These are phyloP conservation scores for Hirundo rustica DNA, from an alignment of 2,797 vertebrate genomes.

Conservation along the genomic window DNA sequence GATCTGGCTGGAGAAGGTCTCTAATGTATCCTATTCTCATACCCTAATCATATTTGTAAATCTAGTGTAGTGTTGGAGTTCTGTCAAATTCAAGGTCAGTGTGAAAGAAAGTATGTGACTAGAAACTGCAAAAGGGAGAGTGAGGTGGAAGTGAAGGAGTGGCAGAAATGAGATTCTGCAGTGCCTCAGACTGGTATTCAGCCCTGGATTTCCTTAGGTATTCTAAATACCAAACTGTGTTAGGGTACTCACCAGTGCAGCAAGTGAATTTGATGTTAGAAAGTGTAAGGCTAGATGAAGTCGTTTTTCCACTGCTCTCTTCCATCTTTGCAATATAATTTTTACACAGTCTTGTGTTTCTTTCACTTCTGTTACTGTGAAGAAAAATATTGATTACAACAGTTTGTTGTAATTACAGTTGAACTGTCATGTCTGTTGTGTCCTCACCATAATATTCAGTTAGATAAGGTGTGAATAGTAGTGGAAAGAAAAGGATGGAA, in stretches of 20 bases:
- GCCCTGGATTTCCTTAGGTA: not conserved
- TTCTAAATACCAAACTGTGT: not conserved
- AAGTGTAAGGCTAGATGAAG: not conserved
- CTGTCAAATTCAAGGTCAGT: conserved; percentile 45
- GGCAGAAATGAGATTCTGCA: not conserved
- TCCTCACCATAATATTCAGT: not conserved
- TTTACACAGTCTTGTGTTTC: not conserved
- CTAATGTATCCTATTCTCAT: not conserved
- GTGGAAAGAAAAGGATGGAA: not conserved
- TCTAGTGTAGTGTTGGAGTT: not conserved
- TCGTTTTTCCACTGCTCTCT: not conserved
- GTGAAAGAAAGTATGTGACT: conserved; percentile 13
- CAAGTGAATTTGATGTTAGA: not conserved
- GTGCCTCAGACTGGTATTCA: not conserved
- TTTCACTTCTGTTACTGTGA: not conserved
- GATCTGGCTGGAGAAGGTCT: not conserved
- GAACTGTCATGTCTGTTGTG: not conserved
- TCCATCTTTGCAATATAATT: not conserved
- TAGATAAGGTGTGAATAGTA: not conserved
- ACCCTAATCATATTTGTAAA: conserved; percentile 21
- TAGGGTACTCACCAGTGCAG: not conserved
- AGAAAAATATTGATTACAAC: not conserved
- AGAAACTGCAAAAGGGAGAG: not conserved
- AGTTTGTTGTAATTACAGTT: not conserved
- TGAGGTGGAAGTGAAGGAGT: not conserved